Evolutionary conservation across 2,888 invertebrate genomes (phyloP).

Genomic region (Sympetrum striolatum): DNA sequence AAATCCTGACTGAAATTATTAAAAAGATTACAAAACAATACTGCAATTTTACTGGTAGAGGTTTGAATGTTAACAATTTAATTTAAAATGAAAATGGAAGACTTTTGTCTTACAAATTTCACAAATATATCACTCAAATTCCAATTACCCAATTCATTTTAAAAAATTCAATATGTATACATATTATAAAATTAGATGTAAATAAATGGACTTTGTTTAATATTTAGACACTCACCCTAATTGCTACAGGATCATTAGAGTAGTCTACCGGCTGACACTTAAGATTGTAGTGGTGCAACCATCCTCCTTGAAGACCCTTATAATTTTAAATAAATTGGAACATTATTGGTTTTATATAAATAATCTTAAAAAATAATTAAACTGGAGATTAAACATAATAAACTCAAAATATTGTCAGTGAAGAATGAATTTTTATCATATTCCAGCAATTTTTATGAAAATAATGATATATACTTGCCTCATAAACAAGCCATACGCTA

Average conservation of each 20-base stretch:
- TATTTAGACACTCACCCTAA: conserved; percentile 49
- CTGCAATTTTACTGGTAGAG: too few relatives aligned
- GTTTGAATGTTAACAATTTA: too few relatives aligned
- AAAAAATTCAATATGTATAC: too few relatives aligned
- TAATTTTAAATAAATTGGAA: background rate
- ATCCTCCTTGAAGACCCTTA: conserved; percentile 49
- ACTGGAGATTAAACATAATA: background rate
- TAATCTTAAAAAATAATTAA: background rate
- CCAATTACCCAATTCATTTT: too few relatives aligned
- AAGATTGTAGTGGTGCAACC: conserved; percentile 64
- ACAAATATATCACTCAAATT: too few relatives aligned
- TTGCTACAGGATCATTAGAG: conserved; percentile 65
- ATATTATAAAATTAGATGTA: too few relatives aligned
- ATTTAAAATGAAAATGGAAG: too few relatives aligned
- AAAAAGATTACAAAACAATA: too few relatives aligned
- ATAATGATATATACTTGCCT: conserved; percentile 50
- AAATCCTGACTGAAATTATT: too few relatives aligned
- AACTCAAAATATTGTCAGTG: background rate
- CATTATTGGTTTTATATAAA: background rate
- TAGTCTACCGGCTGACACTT: conserved; percentile 77
- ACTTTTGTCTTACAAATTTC: too few relatives aligned
- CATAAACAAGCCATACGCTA: conserved; percentile 75
- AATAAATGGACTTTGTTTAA: too few relatives aligned
- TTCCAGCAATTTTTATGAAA: background rate
- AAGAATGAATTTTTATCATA: background rate